These are phyloP conservation scores for Haliclona indistincta DNA, from an alignment of 37 sponge, comb jelly and placozoan genomes.

Conservation along the genomic window DNA sequence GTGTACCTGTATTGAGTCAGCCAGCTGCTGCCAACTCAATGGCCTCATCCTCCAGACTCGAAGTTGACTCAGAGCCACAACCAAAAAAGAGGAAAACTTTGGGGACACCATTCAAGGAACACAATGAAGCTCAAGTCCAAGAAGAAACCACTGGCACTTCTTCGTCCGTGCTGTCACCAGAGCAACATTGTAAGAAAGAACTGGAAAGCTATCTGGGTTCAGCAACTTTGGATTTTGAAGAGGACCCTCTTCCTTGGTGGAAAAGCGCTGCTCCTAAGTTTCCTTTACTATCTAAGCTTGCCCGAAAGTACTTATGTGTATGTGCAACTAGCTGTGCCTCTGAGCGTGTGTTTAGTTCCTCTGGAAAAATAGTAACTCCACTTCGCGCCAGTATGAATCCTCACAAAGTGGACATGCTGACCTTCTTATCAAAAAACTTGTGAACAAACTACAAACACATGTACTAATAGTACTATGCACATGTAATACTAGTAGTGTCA, in stretches of 20 bases:
- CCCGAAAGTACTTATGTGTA: constrained; percentile 34
- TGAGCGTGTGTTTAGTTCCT: constrained; percentile 35
- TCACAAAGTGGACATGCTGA: constrained; percentile 32
- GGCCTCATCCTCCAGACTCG: too few relatives aligned
- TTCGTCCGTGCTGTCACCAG: background rate
- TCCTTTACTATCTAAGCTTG: constrained; percentile 12
- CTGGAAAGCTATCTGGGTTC: background rate
- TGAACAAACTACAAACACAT: too few relatives aligned
- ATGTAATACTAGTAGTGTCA: too few relatives aligned
- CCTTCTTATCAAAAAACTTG: constrained; percentile 24
- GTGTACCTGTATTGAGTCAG: too few relatives aligned
- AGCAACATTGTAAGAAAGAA: constrained; percentile 1
- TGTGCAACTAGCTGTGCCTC: constrained; percentile 42
- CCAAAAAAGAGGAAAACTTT: constrained; percentile 25
- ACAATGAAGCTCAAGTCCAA: background rate
- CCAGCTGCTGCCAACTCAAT: too few relatives aligned
- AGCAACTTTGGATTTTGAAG: constrained; percentile 10
- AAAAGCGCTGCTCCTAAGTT: background rate
- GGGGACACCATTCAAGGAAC: constrained; percentile 7
- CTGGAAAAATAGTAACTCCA: constrained; percentile 27
- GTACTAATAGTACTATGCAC: too few relatives aligned
- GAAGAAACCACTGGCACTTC: background rate
- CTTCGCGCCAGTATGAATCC: constrained; percentile 12
- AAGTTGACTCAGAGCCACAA: background rate
- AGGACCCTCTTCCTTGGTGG: constrained; percentile 30